Evolutionary conservation across 2,888 invertebrate species (phyloP).

Genomic region (Villa cingulata): DNA sequence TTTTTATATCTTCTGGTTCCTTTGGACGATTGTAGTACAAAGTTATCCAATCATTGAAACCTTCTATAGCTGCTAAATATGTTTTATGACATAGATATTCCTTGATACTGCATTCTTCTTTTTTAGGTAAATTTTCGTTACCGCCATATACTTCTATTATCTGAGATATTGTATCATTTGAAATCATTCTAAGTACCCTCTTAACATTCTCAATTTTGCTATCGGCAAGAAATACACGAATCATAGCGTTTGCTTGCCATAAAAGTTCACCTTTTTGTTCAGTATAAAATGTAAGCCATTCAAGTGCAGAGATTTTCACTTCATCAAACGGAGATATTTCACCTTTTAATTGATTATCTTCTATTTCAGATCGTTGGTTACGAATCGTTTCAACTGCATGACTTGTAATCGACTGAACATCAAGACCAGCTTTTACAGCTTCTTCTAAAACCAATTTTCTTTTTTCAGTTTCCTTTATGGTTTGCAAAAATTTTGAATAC

Average conservation of each 20-base stretch:
- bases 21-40: conserved; percentile 68
- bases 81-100: conserved; percentile 81
- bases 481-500: conserved; percentile 57
- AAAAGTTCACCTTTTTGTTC: conserved; percentile 68
- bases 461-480: conserved; percentile 43
- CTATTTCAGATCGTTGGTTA: conserved; percentile 30
- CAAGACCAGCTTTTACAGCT: conserved; percentile 60
- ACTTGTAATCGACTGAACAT: conserved; percentile 73
- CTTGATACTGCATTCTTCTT: conserved; percentile 43
- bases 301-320: conserved; percentile 62
- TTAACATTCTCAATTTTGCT: conserved; percentile 73
- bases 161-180: conserved; percentile 46
- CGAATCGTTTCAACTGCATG: conserved; percentile 68
- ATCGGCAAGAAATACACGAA: conserved; percentile 68
- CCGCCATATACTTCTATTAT: conserved; percentile 38
- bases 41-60: conserved; percentile 80
- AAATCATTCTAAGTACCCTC: conserved; percentile 59
- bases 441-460: conserved; percentile 53
- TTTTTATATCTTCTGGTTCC: conserved; percentile 44
- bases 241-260: conserved; percentile 77
- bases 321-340: conserved; percentile 55
- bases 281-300: conserved; percentile 73
- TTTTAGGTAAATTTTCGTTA: conserved; percentile 37
- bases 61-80: conserved; percentile 75
- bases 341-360: conserved; percentile 24